Percentiles rank a stretch among this genome's conserved stretches.
Conservation (phyloP, 1,140 invertebrate genomes). For the Drosophila aff. region DNA sequence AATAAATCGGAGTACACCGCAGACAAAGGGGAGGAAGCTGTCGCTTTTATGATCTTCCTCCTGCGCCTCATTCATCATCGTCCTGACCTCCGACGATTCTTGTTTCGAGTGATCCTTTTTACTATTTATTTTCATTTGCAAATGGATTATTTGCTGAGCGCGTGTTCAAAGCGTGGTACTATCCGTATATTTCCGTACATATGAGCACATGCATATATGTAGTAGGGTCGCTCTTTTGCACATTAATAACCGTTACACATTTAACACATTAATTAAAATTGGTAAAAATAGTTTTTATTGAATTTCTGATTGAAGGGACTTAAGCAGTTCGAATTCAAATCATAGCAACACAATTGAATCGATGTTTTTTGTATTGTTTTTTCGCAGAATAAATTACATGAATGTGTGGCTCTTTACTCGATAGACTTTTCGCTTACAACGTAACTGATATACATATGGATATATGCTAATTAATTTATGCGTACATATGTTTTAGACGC, state of each 20-base stretch:
- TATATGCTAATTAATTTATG: conserved; percentile 40
- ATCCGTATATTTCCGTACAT: background rate
- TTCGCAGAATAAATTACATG: conserved; percentile 41
- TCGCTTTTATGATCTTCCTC: conserved; percentile 63
- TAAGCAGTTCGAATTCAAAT: conserved; percentile 28
- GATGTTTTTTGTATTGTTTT: conserved; percentile 2
- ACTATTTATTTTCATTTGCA: conserved; percentile 57
- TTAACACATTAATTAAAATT: conserved; percentile 13
- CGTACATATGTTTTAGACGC: conserved; percentile 24
- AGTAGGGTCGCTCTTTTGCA: background rate
- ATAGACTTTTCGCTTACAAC: conserved; percentile 25
- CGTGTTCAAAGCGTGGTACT: conserved; percentile 60
- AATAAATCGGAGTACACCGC: conserved; percentile 7
- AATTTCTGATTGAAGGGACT: conserved; percentile 36
- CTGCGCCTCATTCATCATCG: background rate
- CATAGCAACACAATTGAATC: conserved; percentile 21
- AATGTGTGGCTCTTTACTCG: conserved; percentile 11
- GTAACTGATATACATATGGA: conserved; percentile 46
- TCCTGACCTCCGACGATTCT: conserved; percentile 14
- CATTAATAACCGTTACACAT: background rate
- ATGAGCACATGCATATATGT: background rate
- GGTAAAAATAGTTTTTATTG: conserved; percentile 51
- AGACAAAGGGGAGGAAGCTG: conserved; percentile 68
- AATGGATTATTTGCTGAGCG: conserved; percentile 53
- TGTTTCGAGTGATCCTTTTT: conserved; percentile 51